Evolutionary conservation across 1,140 invertebrate genomes (phyloP), one percentile per base, ranked within the genome.

Genomic region (Propsilocerus akamusi): DNA sequence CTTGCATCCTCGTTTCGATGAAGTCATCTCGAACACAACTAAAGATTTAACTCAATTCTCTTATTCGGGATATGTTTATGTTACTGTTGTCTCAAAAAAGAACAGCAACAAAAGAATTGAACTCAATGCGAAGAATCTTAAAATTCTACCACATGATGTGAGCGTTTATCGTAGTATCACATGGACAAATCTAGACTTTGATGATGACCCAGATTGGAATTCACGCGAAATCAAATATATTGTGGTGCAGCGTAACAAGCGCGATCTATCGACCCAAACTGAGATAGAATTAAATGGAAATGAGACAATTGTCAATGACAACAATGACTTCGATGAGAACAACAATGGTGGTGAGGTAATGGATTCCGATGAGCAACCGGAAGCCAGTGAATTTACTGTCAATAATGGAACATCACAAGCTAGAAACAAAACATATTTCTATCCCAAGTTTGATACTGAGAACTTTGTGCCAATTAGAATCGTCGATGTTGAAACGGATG

Each of bases 141-240:
- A 41, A 41, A 41, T 41, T 17, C 10, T 7, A 7, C 10, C 34
- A 3, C 14, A n/a, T 17, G 34, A 41, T 41, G 34, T 41, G 5
- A 41, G 34, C 14, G 34, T 41, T 41, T 41, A 41, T 41, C 14
- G 34, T 1, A 41, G 34, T 17, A 20, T 41, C 5, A 17, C 17
- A 7, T 41, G 34, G 34, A 41, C 34, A 2, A n/a, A 41, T 20
- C 34, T 41, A 17, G 34, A 41, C 22, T 41, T 41, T 41, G 34
- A 41, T 20, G 34, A 41, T 41, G 34, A 41, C 22, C 34, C 34
- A 7, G 34, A 41, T 41, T 14, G 17, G 5, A 41, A 41, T 20
- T 41, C 34, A 20, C 34, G 22, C 22, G 34, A 41, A 41, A 41
- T 41, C 14, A 41, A 41, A 41, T 41, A 41, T 20, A 41, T 41